Percentiles rank a stretch among this genome's conserved stretches.
Evolutionary conservation across 2,888 invertebrate species (phyloP).

Genomic region (Stenodema calcarata): DNA sequence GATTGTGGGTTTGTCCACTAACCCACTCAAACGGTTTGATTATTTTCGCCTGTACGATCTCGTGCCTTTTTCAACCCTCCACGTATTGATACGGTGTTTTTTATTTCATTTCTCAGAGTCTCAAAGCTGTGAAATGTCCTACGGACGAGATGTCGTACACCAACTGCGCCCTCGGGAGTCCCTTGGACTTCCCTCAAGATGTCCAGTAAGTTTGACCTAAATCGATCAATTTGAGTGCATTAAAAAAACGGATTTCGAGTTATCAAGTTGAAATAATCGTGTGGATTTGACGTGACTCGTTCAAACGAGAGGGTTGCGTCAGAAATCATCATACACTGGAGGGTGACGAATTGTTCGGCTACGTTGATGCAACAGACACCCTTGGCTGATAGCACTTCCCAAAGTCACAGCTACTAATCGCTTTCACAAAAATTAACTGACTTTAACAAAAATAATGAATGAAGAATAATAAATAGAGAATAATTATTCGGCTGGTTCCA

Average conservation of each 20-base stretch:
- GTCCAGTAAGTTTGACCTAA: constrained; percentile 70
- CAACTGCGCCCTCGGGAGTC: constrained; percentile 90
- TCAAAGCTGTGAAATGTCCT: constrained; percentile 76
- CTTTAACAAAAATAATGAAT: too few species aligned
- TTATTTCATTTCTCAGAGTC: constrained; percentile 12
- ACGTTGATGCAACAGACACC: neutral
- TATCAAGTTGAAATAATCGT: neutral
- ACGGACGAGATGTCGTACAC: constrained; percentile 88
- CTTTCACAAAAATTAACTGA: too few species aligned
- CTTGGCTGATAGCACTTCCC: neutral
- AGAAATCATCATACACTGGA: neutral
- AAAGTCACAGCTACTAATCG: too few species aligned
- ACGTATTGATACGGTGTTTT: too few species aligned
- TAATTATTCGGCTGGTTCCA: too few species aligned
- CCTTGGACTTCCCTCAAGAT: constrained; percentile 80
- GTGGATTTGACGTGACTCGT: neutral
- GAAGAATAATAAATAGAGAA: too few species aligned
- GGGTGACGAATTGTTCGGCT: neutral
- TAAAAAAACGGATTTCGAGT: too few species aligned
- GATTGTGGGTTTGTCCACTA: neutral
- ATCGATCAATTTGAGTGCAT: too few species aligned
- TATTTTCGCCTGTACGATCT: neutral
- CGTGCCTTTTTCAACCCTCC: neutral
- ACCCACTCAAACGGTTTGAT: neutral
- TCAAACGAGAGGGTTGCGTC: neutral